Conservation (phyloP, 2,113 vertebrate genomes). For the Cyphotilapia sp. region DNA sequence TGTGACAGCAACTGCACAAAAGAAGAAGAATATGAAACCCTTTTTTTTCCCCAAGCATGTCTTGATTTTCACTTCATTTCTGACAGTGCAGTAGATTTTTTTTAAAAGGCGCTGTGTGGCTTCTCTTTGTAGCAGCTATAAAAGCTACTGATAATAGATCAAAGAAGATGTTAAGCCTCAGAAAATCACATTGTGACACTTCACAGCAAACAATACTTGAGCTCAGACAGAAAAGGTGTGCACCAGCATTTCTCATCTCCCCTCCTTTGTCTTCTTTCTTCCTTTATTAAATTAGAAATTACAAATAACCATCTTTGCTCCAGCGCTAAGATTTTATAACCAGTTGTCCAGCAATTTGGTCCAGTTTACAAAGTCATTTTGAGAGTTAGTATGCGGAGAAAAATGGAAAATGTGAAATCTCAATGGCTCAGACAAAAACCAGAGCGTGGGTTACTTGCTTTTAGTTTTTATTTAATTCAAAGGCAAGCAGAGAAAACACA, state of each 20-base stretch:
- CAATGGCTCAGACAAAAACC: not conserved
- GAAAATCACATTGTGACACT: not conserved
- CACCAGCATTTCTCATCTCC: not conserved
- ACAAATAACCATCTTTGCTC: not conserved
- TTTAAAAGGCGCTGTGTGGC: not conserved
- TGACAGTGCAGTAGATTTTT: not conserved
- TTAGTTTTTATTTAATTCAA: conserved; percentile 26
- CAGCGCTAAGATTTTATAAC: not conserved
- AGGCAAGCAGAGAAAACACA: not conserved
- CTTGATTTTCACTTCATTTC: not conserved
- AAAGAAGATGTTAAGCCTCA: not conserved
- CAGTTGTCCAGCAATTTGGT: not conserved
- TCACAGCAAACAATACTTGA: not conserved
- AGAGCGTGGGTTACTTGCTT: not conserved
- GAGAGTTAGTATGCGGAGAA: not conserved
- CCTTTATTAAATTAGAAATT: not conserved
- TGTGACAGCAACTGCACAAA: not conserved
- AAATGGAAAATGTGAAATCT: not conserved
- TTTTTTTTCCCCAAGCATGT: not conserved
- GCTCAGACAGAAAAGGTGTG: not conserved
- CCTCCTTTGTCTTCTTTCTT: not conserved
- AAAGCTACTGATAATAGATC: not conserved
- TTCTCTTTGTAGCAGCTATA: not conserved
- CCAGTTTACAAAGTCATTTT: conserved; percentile 3
- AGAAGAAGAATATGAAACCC: not conserved